phyloP scores from a whole-genome alignment of 2,888 invertebrate genomes.

The Chalcis sispes region DNA sequence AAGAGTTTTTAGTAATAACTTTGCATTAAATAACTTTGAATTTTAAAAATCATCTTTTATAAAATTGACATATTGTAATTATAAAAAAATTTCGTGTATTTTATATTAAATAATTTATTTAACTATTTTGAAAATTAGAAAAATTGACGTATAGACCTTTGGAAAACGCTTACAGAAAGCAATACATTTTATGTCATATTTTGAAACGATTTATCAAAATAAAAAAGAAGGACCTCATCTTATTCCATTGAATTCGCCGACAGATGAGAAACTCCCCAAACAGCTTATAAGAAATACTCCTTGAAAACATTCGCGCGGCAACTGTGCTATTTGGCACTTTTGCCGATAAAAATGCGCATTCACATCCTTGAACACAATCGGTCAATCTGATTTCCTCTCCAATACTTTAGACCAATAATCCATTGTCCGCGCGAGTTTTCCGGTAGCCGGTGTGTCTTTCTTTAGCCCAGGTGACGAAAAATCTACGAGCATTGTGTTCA shows the following conservation, averaged over 20 bases:
- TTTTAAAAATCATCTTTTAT: too few species aligned
- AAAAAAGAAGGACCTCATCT: neutral
- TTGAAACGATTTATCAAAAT: slow-evolving; percentile 24
- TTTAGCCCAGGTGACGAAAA: slow-evolving; percentile 47
- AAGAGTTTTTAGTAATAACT: too few species aligned
- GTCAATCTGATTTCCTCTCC: slow-evolving; percentile 32
- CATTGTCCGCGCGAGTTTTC: neutral
- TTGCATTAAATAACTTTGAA: too few species aligned
- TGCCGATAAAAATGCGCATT: slow-evolving; percentile 27
- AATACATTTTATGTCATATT: too few species aligned
- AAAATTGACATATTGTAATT: too few species aligned
- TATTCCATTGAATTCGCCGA: neutral
- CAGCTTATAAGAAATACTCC: slow-evolving; percentile 33
- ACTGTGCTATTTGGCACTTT: too few species aligned
- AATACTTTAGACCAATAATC: neutral
- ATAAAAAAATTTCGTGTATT: too few species aligned
- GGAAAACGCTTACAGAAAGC: too few species aligned
- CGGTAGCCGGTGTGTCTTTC: neutral
- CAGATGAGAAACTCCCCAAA: slow-evolving; percentile 8
- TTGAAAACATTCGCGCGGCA: neutral
- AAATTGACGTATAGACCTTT: too few species aligned
- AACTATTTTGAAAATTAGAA: too few species aligned
- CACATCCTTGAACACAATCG: slow-evolving; percentile 4
- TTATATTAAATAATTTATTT: too few species aligned
- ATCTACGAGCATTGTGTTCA: neutral